Conservation (phyloP, 2,888 invertebrate genomes). For the Scaptomyza tumidula region DNA sequence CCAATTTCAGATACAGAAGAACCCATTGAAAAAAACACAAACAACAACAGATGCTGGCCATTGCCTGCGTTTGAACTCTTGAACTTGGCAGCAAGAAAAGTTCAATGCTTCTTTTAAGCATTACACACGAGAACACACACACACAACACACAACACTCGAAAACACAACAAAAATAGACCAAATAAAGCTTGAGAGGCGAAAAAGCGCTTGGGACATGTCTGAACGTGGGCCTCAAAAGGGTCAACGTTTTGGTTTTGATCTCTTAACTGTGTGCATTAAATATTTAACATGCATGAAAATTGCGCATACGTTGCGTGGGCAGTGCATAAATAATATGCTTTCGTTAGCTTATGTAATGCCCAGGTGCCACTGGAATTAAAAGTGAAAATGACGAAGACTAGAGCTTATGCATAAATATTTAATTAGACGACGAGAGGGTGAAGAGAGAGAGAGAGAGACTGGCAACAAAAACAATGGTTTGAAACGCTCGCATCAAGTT, state of each 20-base stretch:
- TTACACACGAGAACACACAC: constrained; percentile 11
- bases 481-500: constrained; percentile 19
- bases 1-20: constrained; percentile 11
- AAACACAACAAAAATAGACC: constrained; percentile 24
- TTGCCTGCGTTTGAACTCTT: constrained; percentile 64
- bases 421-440: constrained; percentile 48
- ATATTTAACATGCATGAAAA: constrained; percentile 62
- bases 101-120: constrained; percentile 62
- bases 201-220: constrained; percentile 30
- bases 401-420: constrained; percentile 63
- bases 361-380: constrained; percentile 20
- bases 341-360: constrained; percentile 38
- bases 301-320: constrained; percentile 64
- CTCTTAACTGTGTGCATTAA: constrained; percentile 34
- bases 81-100: constrained; percentile 65
- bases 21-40: constrained; percentile 32
- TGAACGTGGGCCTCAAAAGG: constrained; percentile 38
- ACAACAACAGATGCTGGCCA: constrained; percentile 62
- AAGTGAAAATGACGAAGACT: constrained; percentile 52
- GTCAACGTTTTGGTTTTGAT: constrained; percentile 41
- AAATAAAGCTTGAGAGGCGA: constrained; percentile 7
- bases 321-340: constrained; percentile 19
- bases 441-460: constrained; percentile 28
- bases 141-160: constrained; percentile 10
- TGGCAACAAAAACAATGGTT: constrained; percentile 36